phyloP scores from a whole-genome alignment of 2,797 vertebrate species.

The Sebastes goodei region DNA sequence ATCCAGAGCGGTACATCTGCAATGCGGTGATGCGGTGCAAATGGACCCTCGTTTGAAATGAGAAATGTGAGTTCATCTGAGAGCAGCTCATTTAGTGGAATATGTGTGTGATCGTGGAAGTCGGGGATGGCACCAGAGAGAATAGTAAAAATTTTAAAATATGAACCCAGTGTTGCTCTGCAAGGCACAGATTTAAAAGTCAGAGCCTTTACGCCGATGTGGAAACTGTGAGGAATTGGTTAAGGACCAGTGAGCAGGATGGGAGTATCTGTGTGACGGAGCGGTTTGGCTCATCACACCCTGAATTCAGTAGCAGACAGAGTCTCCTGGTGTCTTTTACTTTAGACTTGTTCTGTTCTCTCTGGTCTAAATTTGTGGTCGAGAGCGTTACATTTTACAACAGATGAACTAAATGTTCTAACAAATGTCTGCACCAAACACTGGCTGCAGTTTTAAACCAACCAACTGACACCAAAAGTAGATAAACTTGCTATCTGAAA shows the following conservation, averaged over 20 bases:
- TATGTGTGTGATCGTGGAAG: not conserved
- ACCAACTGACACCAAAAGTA: not conserved
- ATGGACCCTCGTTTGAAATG: conserved; percentile 11
- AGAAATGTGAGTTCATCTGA: conserved; percentile 19
- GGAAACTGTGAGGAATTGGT: conserved; percentile 33
- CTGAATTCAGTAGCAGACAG: conserved; percentile 18
- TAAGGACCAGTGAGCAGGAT: conserved; percentile 23
- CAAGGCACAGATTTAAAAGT: conserved; percentile 18
- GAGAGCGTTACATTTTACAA: not conserved
- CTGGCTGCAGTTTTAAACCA: not conserved
- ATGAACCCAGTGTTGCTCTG: conserved; percentile 1
- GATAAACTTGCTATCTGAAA: not conserved
- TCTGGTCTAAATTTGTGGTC: conserved; percentile 13
- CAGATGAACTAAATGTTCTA: not conserved
- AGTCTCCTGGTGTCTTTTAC: conserved; percentile 20
- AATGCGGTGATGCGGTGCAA: conserved; percentile 10
- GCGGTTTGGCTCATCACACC: conserved; percentile 22
- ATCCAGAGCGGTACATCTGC: conserved; percentile 6
- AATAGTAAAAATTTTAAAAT: conserved; percentile 6
- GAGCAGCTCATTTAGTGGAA: conserved; percentile 1
- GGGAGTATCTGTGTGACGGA: conserved; percentile 27
- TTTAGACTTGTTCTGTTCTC: conserved; percentile 5
- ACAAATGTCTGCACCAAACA: not conserved
- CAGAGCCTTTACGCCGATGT: conserved; percentile 2
- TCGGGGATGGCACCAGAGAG: conserved; percentile 14